A percentile compares a stretch with the other conserved stretches of the same genome.
These are phyloP conservation scores for Apus apus DNA, from an alignment of 2,113 vertebrate species.

Conservation along the genomic window DNA sequence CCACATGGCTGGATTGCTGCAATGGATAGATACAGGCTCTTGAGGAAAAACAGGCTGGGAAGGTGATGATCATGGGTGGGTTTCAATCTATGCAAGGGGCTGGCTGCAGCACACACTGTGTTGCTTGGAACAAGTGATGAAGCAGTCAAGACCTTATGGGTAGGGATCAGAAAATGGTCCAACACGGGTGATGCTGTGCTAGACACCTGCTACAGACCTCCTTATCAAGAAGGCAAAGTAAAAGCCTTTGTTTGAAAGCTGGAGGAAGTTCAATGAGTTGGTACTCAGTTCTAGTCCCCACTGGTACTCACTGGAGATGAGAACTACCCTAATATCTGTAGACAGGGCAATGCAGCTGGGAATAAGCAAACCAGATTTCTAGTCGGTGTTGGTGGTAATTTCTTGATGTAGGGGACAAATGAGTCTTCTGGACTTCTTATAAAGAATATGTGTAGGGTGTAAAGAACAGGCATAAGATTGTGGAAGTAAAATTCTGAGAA, in stretches of 20 bases:
- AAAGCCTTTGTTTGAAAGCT: background rate
- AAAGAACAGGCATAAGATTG: background rate
- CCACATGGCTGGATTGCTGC: background rate
- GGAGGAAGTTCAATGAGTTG: background rate
- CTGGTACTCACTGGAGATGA: background rate
- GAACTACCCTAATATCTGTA: background rate
- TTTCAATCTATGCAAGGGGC: background rate
- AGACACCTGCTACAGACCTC: background rate
- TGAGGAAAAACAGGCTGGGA: background rate
- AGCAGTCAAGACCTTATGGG: background rate
- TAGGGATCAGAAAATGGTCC: background rate
- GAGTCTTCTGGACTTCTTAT: background rate
- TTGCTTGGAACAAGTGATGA: background rate
- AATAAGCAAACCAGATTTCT: background rate
- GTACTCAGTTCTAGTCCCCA: background rate
- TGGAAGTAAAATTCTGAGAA: background rate
- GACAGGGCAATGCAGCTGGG: background rate
- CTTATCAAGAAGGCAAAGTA: background rate
- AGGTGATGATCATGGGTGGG: background rate
- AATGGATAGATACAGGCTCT: background rate
- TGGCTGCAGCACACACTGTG: background rate
- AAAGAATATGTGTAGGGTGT: background rate
- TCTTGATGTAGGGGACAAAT: background rate
- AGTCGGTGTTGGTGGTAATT: background rate
- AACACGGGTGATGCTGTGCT: background rate